phyloP scores from a whole-genome alignment of 1,140 invertebrate genomes.

The Proales similis region DNA sequence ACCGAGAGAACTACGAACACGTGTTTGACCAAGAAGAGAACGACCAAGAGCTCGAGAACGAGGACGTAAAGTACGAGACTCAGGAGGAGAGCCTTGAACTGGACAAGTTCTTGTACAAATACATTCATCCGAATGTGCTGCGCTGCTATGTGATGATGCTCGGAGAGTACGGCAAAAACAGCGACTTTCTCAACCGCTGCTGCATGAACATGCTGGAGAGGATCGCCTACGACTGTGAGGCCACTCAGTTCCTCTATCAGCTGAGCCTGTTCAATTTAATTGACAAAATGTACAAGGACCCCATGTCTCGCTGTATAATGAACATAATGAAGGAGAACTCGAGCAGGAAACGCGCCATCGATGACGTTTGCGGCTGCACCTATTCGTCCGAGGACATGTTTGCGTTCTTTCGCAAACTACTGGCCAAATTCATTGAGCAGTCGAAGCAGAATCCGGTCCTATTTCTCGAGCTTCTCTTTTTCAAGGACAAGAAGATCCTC shows the following conservation, averaged over 20 bases:
- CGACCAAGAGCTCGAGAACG: neutral
- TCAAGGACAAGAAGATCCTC: conserved; percentile 34
- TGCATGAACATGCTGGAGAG: conserved; percentile 24
- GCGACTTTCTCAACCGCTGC: conserved; percentile 29
- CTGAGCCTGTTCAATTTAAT: conserved; percentile 29
- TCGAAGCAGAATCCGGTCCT: conserved; percentile 12
- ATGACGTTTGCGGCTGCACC: conserved; percentile 17
- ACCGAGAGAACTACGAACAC: neutral
- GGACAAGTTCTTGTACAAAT: conserved; percentile 30
- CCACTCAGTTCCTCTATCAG: conserved; percentile 26
- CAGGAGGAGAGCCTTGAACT: conserved; percentile 32
- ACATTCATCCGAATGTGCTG: conserved; percentile 28
- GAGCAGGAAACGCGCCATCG: conserved; percentile 18
- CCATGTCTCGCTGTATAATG: conserved; percentile 21
- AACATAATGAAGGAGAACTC: conserved; percentile 31
- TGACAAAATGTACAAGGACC: conserved; percentile 35
- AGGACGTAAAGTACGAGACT: neutral
- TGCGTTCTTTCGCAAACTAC: conserved; percentile 22
- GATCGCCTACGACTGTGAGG: conserved; percentile 33
- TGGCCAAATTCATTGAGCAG: conserved; percentile 36
- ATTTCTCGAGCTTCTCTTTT: conserved; percentile 29
- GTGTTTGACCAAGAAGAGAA: conserved; percentile 1
- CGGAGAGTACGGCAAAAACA: conserved; percentile 28
- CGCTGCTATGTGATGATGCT: conserved; percentile 25
- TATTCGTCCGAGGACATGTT: conserved; percentile 37